Percentiles rank a stretch among this genome's conserved stretches.
Evolutionary conservation across 1,140 invertebrate genomes (phyloP).

Genomic region (Drosophila orena): DNA sequence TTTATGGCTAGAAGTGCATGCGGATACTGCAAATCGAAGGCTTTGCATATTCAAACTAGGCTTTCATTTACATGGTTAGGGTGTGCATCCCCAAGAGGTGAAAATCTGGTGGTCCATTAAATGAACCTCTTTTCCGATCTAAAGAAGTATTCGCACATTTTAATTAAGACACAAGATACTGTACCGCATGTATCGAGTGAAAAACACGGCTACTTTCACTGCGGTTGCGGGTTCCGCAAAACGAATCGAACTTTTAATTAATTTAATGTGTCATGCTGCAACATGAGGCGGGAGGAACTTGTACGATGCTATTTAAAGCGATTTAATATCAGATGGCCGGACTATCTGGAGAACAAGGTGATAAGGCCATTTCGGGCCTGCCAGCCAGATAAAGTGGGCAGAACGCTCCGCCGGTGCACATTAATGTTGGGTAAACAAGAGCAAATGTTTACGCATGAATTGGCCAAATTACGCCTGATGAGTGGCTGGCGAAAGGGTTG

Average conservation of each 20-base stretch:
- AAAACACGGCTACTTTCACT: neutral
- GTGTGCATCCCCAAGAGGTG: too few relatives aligned
- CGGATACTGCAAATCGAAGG: too few relatives aligned
- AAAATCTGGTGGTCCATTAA: too few relatives aligned
- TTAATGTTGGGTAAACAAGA: constrained; percentile 38
- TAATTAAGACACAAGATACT: too few relatives aligned
- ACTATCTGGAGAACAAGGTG: constrained; percentile 34
- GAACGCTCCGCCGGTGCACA: constrained; percentile 2
- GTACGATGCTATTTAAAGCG: constrained; percentile 69
- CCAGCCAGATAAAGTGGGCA: constrained; percentile 9
- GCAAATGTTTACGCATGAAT: constrained; percentile 24
- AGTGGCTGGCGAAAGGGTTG: neutral
- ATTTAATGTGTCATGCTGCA: constrained; percentile 52
- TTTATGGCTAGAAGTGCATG: neutral
- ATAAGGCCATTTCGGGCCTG: constrained; percentile 26
- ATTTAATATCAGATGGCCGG: constrained; percentile 57
- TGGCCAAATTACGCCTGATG: constrained; percentile 21
- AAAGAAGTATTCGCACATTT: neutral
- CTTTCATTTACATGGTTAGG: too few relatives aligned
- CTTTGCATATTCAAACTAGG: neutral
- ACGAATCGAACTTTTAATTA: constrained; percentile 56
- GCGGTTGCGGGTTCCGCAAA: constrained; percentile 9
- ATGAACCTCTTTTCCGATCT: too few relatives aligned
- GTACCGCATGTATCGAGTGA: neutral
- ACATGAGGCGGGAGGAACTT: constrained; percentile 31